Conservation (phyloP, 2,113 vertebrate genomes). For the Hiodon tergisus region DNA sequence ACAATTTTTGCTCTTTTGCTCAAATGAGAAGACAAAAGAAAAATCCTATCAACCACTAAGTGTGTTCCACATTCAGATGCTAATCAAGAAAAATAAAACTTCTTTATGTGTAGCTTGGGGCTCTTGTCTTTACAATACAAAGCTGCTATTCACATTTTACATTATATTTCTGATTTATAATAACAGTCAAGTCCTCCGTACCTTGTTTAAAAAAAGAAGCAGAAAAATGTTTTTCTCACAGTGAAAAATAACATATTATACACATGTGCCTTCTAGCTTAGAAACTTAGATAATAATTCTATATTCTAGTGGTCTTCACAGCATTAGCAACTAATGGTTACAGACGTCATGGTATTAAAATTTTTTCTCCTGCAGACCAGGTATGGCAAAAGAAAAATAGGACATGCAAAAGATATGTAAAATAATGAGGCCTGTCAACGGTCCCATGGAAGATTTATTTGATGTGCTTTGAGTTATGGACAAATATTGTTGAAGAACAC, state of each 20-base stretch:
- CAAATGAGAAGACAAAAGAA: background rate
- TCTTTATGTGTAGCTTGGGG: background rate
- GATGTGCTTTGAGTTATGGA: constrained; percentile 1
- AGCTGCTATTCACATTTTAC: background rate
- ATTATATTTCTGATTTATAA: constrained; percentile 17
- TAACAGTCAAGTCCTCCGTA: constrained; percentile 46
- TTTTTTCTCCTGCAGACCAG: constrained; percentile 44
- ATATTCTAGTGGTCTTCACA: constrained; percentile 42
- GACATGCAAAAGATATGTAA: constrained; percentile 24
- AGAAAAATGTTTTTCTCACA: constrained; percentile 51
- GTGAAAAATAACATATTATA: constrained; percentile 58
- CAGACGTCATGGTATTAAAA: constrained; percentile 59
- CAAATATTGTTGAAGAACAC: background rate
- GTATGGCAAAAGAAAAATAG: constrained; percentile 35
- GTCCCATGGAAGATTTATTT: constrained; percentile 25
- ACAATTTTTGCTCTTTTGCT: background rate
- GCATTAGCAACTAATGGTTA: constrained; percentile 52
- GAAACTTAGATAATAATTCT: constrained; percentile 58
- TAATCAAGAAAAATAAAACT: background rate
- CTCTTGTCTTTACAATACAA: background rate
- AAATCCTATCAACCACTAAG: background rate
- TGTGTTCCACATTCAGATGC: background rate
- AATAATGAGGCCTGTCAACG: constrained; percentile 35
- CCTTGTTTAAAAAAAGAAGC: constrained; percentile 46
- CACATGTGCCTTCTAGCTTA: constrained; percentile 51